Conservation (phyloP, 2,113 vertebrate genomes). For the Petrocephalus microphthalmus region DNA sequence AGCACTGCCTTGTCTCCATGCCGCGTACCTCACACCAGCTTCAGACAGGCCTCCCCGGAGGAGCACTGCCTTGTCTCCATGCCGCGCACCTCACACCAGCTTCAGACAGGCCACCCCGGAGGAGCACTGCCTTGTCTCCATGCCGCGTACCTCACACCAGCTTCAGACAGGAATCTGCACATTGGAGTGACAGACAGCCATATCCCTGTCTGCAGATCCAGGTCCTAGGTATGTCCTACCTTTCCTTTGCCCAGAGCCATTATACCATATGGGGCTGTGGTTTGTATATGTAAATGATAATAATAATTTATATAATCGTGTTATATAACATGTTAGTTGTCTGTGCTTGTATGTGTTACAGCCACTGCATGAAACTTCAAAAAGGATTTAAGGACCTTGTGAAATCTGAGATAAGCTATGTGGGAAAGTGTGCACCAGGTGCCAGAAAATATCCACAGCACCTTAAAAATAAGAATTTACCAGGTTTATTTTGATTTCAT, state of each 20-base stretch:
- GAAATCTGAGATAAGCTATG: neutral
- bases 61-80: neutral
- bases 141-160: too few relatives aligned
- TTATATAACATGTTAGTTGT: slow-evolving; percentile 3
- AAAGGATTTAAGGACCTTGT: neutral
- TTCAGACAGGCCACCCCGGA: too few relatives aligned
- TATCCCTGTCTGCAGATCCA: neutral
- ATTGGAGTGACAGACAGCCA: neutral
- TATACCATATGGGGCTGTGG: neutral
- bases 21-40: neutral
- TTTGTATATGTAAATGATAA: neutral
- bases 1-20: neutral
- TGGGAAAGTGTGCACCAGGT: neutral
- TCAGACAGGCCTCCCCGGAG: neutral
- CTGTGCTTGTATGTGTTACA: neutral
- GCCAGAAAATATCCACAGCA: neutral
- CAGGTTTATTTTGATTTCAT: neutral
- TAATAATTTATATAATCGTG: neutral
- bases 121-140: too few relatives aligned
- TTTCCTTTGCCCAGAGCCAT: neutral
- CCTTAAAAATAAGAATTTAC: neutral
- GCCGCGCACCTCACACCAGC: too few relatives aligned
- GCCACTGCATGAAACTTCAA: neutral
- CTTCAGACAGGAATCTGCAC: neutral
- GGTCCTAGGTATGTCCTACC: neutral